Evolutionary conservation across 2,888 invertebrate species (phyloP).

Genomic region (Eupeodes latifasciatus): DNA sequence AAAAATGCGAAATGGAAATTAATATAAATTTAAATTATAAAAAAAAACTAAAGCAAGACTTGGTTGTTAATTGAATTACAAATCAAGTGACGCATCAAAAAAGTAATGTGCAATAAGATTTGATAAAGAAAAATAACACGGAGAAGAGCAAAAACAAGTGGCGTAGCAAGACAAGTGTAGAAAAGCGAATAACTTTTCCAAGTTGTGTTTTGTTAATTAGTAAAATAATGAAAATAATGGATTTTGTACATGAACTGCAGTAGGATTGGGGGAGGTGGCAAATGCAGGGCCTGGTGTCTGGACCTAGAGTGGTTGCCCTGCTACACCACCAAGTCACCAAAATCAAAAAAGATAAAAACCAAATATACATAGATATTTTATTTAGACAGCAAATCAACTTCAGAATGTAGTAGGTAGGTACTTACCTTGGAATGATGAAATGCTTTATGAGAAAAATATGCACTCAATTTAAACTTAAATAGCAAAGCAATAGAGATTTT

Average conservation of each 20-base stretch:
- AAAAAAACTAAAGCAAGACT: slow-evolving; percentile 20
- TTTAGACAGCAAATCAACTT: not conserved
- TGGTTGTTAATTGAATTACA: slow-evolving; percentile 51
- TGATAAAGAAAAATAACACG: not conserved
- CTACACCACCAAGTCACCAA: slow-evolving; percentile 6
- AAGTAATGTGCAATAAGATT: slow-evolving; percentile 48
- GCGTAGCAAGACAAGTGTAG: not conserved
- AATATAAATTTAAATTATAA: slow-evolving; percentile 32
- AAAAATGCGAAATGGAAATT: slow-evolving; percentile 48
- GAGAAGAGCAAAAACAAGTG: not conserved
- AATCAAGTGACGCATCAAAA: slow-evolving; percentile 42
- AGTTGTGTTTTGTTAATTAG: not conserved
- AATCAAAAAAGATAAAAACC: slow-evolving; percentile 11
- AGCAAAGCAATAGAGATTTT: slow-evolving; percentile 7
- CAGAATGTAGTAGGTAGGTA: too few species aligned
- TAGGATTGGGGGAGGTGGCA: not conserved
- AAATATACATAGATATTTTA: not conserved
- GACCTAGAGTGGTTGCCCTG: slow-evolving; percentile 7
- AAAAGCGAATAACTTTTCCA: not conserved
- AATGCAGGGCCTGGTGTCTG: not conserved
- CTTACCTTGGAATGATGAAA: slow-evolving; percentile 58
- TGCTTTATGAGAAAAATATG: slow-evolving; percentile 12
- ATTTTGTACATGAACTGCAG: not conserved
- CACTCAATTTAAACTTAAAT: slow-evolving; percentile 32
- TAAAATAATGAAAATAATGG: not conserved